Evolutionary conservation across 2,888 invertebrate genomes (phyloP), one percentile per base, ranked within the genome.

Genomic region (Physocephala rufipes): DNA sequence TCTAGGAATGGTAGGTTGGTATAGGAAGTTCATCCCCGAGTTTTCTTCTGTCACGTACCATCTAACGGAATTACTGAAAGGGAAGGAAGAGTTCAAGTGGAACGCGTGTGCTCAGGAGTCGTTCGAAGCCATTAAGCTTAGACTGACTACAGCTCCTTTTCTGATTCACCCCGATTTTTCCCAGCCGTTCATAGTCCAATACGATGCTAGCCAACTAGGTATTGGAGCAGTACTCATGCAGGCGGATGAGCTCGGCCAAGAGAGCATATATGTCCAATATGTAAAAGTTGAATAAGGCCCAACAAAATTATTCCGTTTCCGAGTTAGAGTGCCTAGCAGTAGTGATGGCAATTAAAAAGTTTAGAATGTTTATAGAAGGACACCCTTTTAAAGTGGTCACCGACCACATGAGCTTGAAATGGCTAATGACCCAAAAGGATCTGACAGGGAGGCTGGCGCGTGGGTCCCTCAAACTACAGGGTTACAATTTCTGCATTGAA

Each of bases 221-320:
- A 63, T 74, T 30, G 73, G 69, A 7, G 70, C 64, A n/a, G 61
- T 74, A 1, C 51, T 72, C 13, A 53, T 55, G 13, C 72, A 73
- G 51, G 36, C 45, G 2, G 53, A 72, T 53, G 67, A 70, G 15
- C 21, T 67, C 2, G 72, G 70, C 1, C 26, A 53, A 5, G 74
- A 74, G 21, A 28, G 67, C 74, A 1, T 74, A 66, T 28, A 67
- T 71, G 70, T 74, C 74, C n/a, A n/a, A n/a, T n/a, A n/a, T n/a
- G 0, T 51, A 71, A 28, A 75, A 75, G 43, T 36, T 75, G 3
- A 72, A 73, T 3, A 67, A 64, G 5, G 71, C 74, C 3, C 74
- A 75, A 30, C 30, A 49, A 2, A 64, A 64, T 21, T 64, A 65
- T 24, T 43, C 53, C 19, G 65, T 65, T 2, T 51, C 65, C 19